Percentiles rank a stretch among this genome's conserved stretches.
Conservation (phyloP, 2,888 invertebrate genomes). For the Drosophila sordidapex region DNA sequence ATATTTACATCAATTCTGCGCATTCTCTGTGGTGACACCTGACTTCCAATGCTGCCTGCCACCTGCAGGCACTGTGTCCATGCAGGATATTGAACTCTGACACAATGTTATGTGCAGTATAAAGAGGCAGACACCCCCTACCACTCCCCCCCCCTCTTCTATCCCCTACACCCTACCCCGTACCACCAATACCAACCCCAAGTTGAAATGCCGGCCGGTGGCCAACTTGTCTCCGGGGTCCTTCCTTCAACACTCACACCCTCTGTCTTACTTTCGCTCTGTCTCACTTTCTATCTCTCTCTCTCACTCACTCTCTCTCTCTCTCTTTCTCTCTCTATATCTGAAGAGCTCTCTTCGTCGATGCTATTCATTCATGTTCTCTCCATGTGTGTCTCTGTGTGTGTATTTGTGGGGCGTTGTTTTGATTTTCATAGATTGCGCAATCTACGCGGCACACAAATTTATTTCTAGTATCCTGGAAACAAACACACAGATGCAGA, state of each 20-base stretch:
- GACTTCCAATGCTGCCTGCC: conserved; percentile 22
- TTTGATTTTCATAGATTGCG: conserved; percentile 79
- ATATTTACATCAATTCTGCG: conserved; percentile 5
- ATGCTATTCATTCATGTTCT: conserved; percentile 29
- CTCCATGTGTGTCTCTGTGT: conserved; percentile 16
- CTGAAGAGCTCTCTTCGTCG: conserved; percentile 1
- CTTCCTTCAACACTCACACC: neutral
- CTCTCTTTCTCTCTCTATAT: neutral
- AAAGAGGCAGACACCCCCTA: conserved; percentile 7
- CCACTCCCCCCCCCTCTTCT: neutral
- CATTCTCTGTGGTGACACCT: conserved; percentile 16
- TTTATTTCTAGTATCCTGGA: conserved; percentile 37
- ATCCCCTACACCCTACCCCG: conserved; percentile 1
- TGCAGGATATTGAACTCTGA: conserved; percentile 80
- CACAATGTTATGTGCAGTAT: conserved; percentile 66
- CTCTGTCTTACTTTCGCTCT: neutral
- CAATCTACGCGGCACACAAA: conserved; percentile 60
- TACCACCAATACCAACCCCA: neutral
- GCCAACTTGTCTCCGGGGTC: conserved; percentile 55
- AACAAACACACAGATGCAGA: conserved; percentile 32
- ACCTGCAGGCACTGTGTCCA: conserved; percentile 54
- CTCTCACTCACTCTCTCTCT: neutral
- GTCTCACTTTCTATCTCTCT: neutral
- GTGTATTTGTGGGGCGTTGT: conserved; percentile 77
- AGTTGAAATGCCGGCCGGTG: conserved; percentile 67